Evolutionary conservation across 2,113 vertebrate species (phyloP), one percentile per base, ranked within the genome.

Genomic region (Esox niger): DNA sequence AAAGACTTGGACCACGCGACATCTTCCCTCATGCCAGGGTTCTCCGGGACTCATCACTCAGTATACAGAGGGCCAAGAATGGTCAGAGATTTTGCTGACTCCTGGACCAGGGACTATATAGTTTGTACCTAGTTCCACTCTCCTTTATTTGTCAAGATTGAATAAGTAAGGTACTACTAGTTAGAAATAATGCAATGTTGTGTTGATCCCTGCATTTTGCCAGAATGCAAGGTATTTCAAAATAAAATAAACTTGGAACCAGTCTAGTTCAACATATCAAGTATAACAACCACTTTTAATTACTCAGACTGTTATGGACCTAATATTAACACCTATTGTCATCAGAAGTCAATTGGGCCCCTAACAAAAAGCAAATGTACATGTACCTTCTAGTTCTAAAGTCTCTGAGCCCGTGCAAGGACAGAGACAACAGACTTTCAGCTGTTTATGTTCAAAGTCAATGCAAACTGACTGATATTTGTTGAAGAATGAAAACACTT

Each of bases 21-120:
- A 21, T 64, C 61, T 59, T 21, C 47, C 75, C 62, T n/a, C 26
- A 61, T 13, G 70, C 32, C 26, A 61, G 26, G 70, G 57, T 43
- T 46, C 66, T 69, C 29, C 52, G 55, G 35, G 66, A 69, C 33
- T 64, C 11, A 60, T 46, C 57, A 71, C 46, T 57, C 67, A 29
- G 20, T 31, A 27, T 13, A 30, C 26, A 30, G 27, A 15, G 57
- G 15, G 20, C 15, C 29, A 32, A 59, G n/a, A 59, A 30, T 27
- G 20, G 7, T 3, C 15, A 52, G 11, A 52, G 15, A 9, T 15
- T 23, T 2, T 6, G 47, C 47, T 52, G 38, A 43, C 38, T 43
- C 38, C 13, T 43, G 38, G 38, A 10, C 38, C 38, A 10, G 11
- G 13, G 35, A 3, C 10, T 43, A 43, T 43, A 2, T 43, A 4